A percentile compares a stretch with the other conserved stretches of the same genome.
Conservation (phyloP, 2,888 invertebrate species). For the Drosophila kanekoi region DNA sequence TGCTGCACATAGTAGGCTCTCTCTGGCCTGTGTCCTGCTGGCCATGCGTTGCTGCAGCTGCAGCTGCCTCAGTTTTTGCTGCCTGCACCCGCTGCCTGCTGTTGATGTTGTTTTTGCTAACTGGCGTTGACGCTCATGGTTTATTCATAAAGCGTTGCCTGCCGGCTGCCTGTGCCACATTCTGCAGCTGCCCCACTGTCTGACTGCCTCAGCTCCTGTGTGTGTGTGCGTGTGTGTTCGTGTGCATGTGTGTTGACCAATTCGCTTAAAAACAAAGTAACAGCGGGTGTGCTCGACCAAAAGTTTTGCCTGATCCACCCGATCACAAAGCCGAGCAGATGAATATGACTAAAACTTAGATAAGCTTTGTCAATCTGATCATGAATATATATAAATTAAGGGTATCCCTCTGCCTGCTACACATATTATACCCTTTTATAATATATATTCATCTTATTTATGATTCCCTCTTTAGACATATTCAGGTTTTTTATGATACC, state of each 20-base stretch:
- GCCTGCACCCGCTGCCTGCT: conserved; percentile 9
- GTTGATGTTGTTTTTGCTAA: conserved; percentile 63
- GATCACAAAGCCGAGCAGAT: no score
- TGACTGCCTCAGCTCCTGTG: conserved; percentile 3
- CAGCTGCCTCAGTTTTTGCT: conserved; percentile 35
- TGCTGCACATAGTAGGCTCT: conserved; percentile 12
- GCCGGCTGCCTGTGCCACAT: conserved; percentile 6
- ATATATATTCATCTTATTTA: no score
- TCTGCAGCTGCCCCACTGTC: conserved; percentile 21
- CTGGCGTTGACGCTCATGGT: conserved; percentile 68
- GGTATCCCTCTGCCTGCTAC: no score
- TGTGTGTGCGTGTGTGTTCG: conserved; percentile 44
- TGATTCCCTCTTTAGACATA: no score
- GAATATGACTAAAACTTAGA: no score
- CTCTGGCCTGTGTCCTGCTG: not conserved
- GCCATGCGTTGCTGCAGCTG: conserved; percentile 16
- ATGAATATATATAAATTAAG: no score
- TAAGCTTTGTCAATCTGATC: no score
- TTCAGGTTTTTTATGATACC: no score
- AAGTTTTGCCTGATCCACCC: no score
- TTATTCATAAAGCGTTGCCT: conserved; percentile 60
- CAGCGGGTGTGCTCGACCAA: no score
- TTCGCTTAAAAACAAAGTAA: conserved; percentile 50
- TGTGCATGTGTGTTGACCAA: conserved; percentile 57
- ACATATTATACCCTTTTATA: no score